Evolutionary conservation across 1,140 invertebrate genomes (phyloP), one percentile per base, ranked within the genome.

Genomic region (Drosophila burlai): DNA sequence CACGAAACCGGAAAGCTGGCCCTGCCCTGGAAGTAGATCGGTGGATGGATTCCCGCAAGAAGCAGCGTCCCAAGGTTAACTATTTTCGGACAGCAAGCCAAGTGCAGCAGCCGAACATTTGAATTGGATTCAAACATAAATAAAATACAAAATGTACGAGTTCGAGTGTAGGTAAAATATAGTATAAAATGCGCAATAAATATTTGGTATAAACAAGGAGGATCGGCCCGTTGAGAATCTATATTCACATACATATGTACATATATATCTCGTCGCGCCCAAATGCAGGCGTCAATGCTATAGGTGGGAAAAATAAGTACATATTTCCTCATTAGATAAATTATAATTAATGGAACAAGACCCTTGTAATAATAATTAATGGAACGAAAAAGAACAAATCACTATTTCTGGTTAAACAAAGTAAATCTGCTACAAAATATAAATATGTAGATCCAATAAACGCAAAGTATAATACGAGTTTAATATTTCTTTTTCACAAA

Each of bases 1-100:
- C 79, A 92, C 50, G 91, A 92, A 45, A 92, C 92, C 4, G 91
- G 91, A 16, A 92, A 90, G 59, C 55, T 90, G 57, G 76, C 91
- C 9, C 58, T 92, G 68, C 91, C 91, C 62, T 92, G 91, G 91
- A 92, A 92, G 62, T 92, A 82, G n/a, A 3, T 31, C 4, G 16
- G 9, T 29, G 26, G 9, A 11, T 49, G 11, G 5, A 18, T 29
- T 0, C 21, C 24, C 24, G 43, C 15, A 61, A 45, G 36, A 40
- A 58, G 40, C 43, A 31, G 16, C 29, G 6, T 63, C 66, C 74
- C 85, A 90, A 90, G 85, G 85, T 85, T 71, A 85, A 85, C 85
- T 90, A 90, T 90, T 90, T 89, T 82, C 73, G 66, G 50, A 40
- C 46, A 31, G 26, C 68, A 73, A 67, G 59, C 80, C 74, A 81